Evolutionary conservation across 2,113 vertebrate species (phyloP).

Genomic region (Gambusia holbrooki): DNA sequence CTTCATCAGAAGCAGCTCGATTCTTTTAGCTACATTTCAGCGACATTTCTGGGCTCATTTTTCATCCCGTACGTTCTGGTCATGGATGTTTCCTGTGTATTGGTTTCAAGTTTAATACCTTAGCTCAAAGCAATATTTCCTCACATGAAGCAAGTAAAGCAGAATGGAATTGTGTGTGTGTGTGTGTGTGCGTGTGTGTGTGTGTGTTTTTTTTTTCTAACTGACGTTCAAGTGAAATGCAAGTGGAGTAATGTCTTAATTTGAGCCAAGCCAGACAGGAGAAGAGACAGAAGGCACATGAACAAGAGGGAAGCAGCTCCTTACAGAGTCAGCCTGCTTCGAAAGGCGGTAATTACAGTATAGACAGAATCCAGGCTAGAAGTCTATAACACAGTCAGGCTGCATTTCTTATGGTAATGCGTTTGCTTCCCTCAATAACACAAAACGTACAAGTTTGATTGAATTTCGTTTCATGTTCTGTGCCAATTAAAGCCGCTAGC

Average conservation of each 20-base stretch:
- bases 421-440: slow-evolving; percentile 19
- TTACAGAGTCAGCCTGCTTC: slow-evolving; percentile 37
- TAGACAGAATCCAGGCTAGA: slow-evolving; percentile 32
- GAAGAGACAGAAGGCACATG: slow-evolving; percentile 10
- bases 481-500: not conserved
- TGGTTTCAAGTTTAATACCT: slow-evolving; percentile 21
- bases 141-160: slow-evolving; percentile 12
- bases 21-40: not conserved
- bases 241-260: slow-evolving; percentile 36
- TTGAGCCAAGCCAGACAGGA: slow-evolving; percentile 15
- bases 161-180: slow-evolving; percentile 1
- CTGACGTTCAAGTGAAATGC: slow-evolving; percentile 20
- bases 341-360: slow-evolving; percentile 52
- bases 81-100: slow-evolving; percentile 5
- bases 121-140: slow-evolving; percentile 18
- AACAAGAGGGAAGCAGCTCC: slow-evolving; percentile 36
- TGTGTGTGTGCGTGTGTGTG: not conserved
- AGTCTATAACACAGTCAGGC: slow-evolving; percentile 19
- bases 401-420: slow-evolving; percentile 10
- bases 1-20: not conserved
- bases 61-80: not conserved
- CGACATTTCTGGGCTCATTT: not conserved
- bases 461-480: not conserved
- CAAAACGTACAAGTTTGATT: not conserved
- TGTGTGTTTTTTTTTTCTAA: not conserved